Conservation (phyloP, 2,888 invertebrate genomes). For the Lobophora halterata region DNA sequence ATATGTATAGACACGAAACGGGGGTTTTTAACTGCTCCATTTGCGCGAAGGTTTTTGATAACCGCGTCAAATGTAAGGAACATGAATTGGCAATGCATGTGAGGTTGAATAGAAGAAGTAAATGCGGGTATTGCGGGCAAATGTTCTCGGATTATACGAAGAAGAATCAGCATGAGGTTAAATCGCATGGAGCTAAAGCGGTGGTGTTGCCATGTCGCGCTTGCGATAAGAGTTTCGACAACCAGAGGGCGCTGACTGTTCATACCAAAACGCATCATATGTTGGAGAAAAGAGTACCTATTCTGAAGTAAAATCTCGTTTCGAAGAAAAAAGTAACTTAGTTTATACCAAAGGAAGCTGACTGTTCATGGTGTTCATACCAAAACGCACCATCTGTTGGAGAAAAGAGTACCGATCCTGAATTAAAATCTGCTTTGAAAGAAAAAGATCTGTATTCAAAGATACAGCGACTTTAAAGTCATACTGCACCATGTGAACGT, state of each 20-base stretch:
- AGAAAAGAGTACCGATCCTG: conserved; percentile 3
- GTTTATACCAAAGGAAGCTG: conserved; percentile 69
- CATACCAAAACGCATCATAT: conserved; percentile 64
- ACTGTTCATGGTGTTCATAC: conserved; percentile 72
- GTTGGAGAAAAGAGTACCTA: conserved; percentile 39
- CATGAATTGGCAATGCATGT: conserved; percentile 50
- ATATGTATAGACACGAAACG: conserved; percentile 53
- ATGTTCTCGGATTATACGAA: conserved; percentile 63
- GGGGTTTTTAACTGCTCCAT: conserved; percentile 46
- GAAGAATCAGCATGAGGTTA: conserved; percentile 59
- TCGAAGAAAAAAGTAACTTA: no score
- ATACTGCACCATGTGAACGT: no score
- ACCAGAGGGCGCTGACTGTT: conserved; percentile 67
- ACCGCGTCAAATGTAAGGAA: conserved; percentile 42
- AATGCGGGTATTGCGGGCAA: conserved; percentile 51
- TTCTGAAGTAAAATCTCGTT: no score
- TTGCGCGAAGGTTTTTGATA: conserved; percentile 49
- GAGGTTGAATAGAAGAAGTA: conserved; percentile 41
- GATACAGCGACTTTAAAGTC: no score
- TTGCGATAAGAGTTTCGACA: conserved; percentile 69
- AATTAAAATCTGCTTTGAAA: no score
- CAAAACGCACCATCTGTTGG: conserved; percentile 16
- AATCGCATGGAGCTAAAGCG: conserved; percentile 58
- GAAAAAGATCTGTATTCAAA: no score
- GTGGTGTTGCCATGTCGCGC: conserved; percentile 63